Conservation (phyloP, 2,888 invertebrate genomes). For the Leptinotarsa juncta region DNA sequence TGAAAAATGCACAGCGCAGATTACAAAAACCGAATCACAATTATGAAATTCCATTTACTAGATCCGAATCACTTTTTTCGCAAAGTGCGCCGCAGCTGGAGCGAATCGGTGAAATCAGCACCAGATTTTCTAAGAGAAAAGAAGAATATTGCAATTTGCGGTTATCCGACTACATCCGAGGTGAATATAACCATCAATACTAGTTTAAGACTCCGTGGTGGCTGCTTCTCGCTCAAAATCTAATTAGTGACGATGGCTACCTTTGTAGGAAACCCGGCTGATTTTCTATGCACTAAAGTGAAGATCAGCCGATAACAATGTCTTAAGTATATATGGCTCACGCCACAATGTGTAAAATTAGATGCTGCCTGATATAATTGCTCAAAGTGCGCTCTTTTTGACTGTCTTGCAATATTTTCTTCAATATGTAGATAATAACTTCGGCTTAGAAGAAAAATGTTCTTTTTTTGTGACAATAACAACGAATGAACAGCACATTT, state of each 20-base stretch:
- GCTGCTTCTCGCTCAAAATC: constrained; percentile 12
- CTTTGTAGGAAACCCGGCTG: constrained; percentile 10
- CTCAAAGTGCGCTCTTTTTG: background rate
- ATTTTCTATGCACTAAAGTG: constrained; percentile 15
- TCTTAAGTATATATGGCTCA: background rate
- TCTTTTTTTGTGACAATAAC: too few relatives aligned
- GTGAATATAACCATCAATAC: constrained; percentile 19
- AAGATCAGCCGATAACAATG: constrained; percentile 1
- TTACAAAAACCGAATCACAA: background rate
- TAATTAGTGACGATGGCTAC: constrained; percentile 17
- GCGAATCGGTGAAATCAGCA: constrained; percentile 1
- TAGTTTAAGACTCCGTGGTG: background rate
- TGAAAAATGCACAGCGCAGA: background rate
- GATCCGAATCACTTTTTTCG: constrained; percentile 7
- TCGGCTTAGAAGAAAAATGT: too few relatives aligned
- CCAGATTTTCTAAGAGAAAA: background rate
- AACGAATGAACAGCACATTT: too few relatives aligned
- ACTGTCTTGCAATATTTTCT: background rate
- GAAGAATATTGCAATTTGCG: constrained; percentile 15
- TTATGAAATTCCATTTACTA: constrained; percentile 13
- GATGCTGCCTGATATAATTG: background rate
- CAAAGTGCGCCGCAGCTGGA: background rate
- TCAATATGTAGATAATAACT: too few relatives aligned
- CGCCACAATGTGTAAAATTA: background rate
- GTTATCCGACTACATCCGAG: constrained; percentile 1